Evolutionary conservation across 1,140 invertebrate species (phyloP).

Genomic region (Antheraea pernyi): DNA sequence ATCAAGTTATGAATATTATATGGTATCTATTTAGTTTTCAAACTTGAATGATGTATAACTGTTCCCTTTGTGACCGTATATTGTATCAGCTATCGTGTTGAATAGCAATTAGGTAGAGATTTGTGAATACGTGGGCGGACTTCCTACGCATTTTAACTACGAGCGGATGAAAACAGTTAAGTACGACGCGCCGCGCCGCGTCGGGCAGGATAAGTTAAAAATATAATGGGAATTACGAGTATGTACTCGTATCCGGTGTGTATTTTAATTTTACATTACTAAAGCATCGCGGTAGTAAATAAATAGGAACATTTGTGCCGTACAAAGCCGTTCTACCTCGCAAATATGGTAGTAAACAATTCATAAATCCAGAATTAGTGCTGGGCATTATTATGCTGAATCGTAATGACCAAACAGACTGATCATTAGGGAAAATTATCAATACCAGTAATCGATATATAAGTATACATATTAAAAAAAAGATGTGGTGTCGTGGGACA

Average conservation of each 20-base stretch:
- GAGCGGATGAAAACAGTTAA: slow-evolving; percentile 13
- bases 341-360: too few species aligned
- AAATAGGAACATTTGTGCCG: neutral
- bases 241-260: slow-evolving; percentile 6
- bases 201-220: neutral
- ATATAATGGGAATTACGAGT: slow-evolving; percentile 6
- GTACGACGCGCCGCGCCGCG: neutral
- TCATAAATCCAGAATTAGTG: too few species aligned
- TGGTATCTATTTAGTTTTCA: neutral
- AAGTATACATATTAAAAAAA: too few species aligned
- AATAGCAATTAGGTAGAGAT: slow-evolving; percentile 13
- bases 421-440: too few species aligned
- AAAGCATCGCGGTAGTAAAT: neutral
- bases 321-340: too few species aligned
- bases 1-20: neutral
- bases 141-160: slow-evolving; percentile 10
- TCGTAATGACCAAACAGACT: too few species aligned
- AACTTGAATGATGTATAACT: neutral
- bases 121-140: slow-evolving; percentile 10
- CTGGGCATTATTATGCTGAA: too few species aligned
- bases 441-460: too few species aligned
- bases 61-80: neutral
- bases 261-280: neutral
- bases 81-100: neutral
- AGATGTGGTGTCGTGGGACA: too few species aligned